Base-by-base conservation (phyloP, 2,888 invertebrate species). In the Trachelus troglodyta region DNA sequence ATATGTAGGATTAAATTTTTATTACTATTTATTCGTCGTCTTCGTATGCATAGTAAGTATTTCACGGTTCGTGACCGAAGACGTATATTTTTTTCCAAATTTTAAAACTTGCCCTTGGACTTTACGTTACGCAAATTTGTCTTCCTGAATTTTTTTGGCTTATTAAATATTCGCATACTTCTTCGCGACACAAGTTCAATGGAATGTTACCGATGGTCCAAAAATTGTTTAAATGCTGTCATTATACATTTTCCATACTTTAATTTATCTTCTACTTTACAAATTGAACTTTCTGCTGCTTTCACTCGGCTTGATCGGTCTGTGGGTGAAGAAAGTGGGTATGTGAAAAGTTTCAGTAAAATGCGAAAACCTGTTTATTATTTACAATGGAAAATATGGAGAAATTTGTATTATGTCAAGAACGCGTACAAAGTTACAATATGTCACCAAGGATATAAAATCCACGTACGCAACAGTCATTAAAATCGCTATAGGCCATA, bases 321-420 rank as follows among this genome's bases (percentile, higher is more conserved):
- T 23, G 56, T 23, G 56, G 56, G 23, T 6, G 23, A 56, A 23
- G 56, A 56, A 56, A 56, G 56, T 56, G 23, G 56, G 23, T 56
- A 56, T 23, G 2, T 23, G 71, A 71, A 71, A 71, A 71, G 34
- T 71, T 31, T 31, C 12, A 31, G 31, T 71, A 33, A 31, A 71
- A 71, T 11, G 71, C 2, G 31, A 34, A 71, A 71, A 71, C 71
- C 71, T 15, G 71, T 71, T 71, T 71, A 34, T 71, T 71, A 71
- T 71, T 31, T 71, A 31, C 71, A 71, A 12, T 2, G 23, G 9
- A 56, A 23, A 71, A 31, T 33, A 71, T 71, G 33, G 71, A 30
- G 31, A 71, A 71, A 56, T 56, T 56, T 0, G 9, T 56, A 56
- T 56, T 56, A 56, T 23, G 23, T 56, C 23, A 23, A 56, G 6